Base-by-base conservation (phyloP, 2,797 vertebrate species). In the Margarornis squamiger region DNA sequence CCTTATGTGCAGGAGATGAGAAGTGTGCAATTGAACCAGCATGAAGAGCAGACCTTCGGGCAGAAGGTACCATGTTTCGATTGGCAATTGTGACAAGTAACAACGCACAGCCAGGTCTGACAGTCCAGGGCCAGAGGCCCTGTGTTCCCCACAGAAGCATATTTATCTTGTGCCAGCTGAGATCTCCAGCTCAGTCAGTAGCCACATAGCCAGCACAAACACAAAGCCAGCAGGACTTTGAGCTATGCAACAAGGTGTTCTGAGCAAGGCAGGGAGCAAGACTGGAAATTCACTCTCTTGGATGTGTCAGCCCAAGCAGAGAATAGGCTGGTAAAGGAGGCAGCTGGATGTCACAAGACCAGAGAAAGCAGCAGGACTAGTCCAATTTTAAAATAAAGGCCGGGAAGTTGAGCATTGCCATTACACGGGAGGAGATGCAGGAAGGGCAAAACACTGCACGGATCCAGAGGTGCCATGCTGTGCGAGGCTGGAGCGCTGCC, bases 401-500 rank as follows among this genome's bases (percentile, higher is more conserved):
- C 14, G 19, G 57, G 59, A 72, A 79, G 49, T 12, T 14, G 63
- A 68, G 76, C 46, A 2, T 1, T 14, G 58, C 30, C 19, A 0
- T 32, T 32, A 14, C 52, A 1, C 0, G 13, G 65, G 21, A 74
- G 59, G 41, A n/a, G n/a, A 39, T 0, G 20, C n/a, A 46, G 36
- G 15, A 36, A 20, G 0, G 16, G 62, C 61, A 19, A 49, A 81
- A 71, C 0, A 51, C 90, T 6, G 74, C 66, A 21, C 16, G 65
- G 17, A 52, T n/a, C 22, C 73, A 2, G 34, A 39, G 65, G 3
- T 4, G 54, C 76, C 67, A 20, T 54, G 23, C 66, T 5, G 48
- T 24, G 55, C n/a, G 9, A 36, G 80, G 67, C 34, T 1, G 9
- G n/a, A 2, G 29, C 67, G n/a, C 48, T 26, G 51, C 52, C 1